Evolutionary conservation across 1,140 invertebrate genomes (phyloP), one percentile per base, ranked within the genome.

Genomic region (Ceratoteleas bidentatus): DNA sequence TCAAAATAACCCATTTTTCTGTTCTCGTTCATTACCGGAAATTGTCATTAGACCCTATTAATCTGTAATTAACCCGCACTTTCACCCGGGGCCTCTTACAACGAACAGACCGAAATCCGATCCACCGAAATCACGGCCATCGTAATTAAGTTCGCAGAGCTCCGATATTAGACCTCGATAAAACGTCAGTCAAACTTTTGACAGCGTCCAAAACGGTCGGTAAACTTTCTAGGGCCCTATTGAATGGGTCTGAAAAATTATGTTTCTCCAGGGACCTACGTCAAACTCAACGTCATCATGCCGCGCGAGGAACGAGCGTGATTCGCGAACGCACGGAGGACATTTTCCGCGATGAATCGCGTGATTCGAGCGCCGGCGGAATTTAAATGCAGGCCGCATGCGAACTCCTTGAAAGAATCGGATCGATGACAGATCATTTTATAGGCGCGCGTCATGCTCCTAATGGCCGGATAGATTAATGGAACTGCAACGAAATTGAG

Each of bases 371-470:
- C 24, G 24, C 24, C 54, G 50, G 9, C 15, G 43, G 10, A 65
- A 74, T 52, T 65, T 65, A 66, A 75, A 66, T 75, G 45, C 54
- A 61, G 6, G 62, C 66, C 65, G 62, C 56, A 60, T 43, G 62
- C 38, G 47, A 66, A 4, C 24, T 68, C 13, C 43, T 72, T 70
- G 24, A 24, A 24, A 24, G 24, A 24, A 24, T 24, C 15, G 34
- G 38, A 66, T 79, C 68, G 68, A 79, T 70, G 76, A 79, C 76
- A 72, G 68, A 79, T 68, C 73, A 62, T 32, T 74, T 76, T 56
- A 68, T 24, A 24, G 24, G 24, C 16, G 24, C 62, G 43, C 58
- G 50, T 72, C 60, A 69, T 52, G 66, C 43, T 49, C 34, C 38
- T 72, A 72, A 69, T 64, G 60, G 50, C 34, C 52, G 16, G 24